These are phyloP conservation scores for Cheilosia vernalis DNA, from an alignment of 2,888 invertebrate genomes.

Conservation along the genomic window DNA sequence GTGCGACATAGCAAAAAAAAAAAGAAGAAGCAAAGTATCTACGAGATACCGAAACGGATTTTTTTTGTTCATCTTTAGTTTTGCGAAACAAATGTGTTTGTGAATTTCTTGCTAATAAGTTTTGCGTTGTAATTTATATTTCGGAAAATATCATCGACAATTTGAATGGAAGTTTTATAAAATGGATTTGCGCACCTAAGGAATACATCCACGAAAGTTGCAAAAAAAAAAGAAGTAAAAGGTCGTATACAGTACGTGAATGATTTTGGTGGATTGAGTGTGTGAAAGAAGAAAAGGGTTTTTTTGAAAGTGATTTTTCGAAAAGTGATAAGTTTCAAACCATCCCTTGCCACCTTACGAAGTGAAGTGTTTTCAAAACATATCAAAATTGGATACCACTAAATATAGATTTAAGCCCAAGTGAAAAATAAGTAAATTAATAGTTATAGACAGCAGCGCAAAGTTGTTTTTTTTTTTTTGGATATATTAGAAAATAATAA, in stretches of 20 bases:
- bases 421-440: neutral
- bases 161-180: neutral
- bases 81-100: conserved; percentile 2
- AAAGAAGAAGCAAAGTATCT: conserved; percentile 45
- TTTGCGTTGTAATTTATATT: neutral
- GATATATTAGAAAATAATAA: neutral
- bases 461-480: conserved; percentile 39
- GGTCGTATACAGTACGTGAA: neutral
- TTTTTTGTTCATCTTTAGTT: conserved; percentile 3
- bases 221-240: neutral
- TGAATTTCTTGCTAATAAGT: neutral
- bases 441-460: conserved; percentile 25
- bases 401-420: neutral
- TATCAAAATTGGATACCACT: conserved; percentile 49
- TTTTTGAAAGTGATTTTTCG: neutral
- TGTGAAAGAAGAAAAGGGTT: neutral
- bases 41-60: conserved; percentile 35
- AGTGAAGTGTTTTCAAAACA: conserved; percentile 20
- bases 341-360: neutral
- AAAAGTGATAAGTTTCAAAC: neutral
- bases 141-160: conserved; percentile 4
- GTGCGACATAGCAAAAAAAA: conserved; percentile 8
- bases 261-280: conserved; percentile 4
- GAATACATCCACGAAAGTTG: conserved; percentile 1
- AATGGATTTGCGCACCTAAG: neutral